Conservation (phyloP, 2,888 invertebrate genomes). For the Andricus curvator region DNA sequence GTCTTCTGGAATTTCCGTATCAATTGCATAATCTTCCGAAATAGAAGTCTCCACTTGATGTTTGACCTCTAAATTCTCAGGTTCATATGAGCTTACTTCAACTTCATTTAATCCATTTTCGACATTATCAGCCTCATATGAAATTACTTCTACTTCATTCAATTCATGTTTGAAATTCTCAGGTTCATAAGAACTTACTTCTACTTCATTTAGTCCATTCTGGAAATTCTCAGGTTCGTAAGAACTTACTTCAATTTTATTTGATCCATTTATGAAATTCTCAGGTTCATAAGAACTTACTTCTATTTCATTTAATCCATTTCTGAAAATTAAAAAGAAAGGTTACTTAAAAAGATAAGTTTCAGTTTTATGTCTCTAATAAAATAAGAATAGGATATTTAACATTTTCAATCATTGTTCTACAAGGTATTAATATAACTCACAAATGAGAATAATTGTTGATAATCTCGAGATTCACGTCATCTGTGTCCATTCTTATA, state of each 20-base stretch:
- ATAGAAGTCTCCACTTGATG: not conserved
- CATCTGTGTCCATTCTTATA: constrained; percentile 17
- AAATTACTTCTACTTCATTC: too few species aligned
- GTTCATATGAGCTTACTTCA: not conserved
- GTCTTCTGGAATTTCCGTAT: not conserved
- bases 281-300: constrained; percentile 11
- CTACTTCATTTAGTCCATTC: too few species aligned
- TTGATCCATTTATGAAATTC: not conserved
- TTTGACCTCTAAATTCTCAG: not conserved
- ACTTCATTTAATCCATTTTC: too few species aligned
- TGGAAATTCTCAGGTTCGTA: not conserved
- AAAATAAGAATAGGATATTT: not conserved
- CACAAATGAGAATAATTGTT: constrained; percentile 22
- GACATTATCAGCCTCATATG: not conserved
- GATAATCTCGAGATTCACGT: not conserved
- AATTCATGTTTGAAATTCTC: not conserved
- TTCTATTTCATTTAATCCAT: constrained; percentile 18
- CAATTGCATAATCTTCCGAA: not conserved
- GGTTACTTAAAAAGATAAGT: not conserved
- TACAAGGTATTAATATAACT: not conserved
- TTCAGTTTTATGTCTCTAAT: not conserved
- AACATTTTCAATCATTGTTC: not conserved
- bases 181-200: not conserved
- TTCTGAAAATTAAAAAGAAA: not conserved
- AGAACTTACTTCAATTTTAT: too few species aligned